Base-by-base conservation (phyloP, 2,888 invertebrate species). In the Epinotia brunnichana region DNA sequence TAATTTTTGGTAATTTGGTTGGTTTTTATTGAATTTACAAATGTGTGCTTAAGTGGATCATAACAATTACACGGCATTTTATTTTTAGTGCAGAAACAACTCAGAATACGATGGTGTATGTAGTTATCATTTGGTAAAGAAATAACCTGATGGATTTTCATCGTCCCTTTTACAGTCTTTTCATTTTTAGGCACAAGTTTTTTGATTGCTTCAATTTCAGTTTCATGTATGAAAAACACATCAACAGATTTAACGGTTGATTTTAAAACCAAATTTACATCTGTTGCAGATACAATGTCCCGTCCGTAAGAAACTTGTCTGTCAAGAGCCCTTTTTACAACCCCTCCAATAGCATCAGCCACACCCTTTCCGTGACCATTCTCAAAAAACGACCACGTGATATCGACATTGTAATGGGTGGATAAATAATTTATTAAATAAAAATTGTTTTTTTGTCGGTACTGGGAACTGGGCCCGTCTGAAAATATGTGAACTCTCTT, bases 291-390 rank as follows among this genome's bases (percentile, higher is more conserved):
- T 62, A 11, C 24, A 17, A 76, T 59, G 64, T 77, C 77, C 11
- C 44, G 19, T 21, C 75, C 76, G 51, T 70, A 76, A 11, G 70
- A 59, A 35, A 77, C 74, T 39, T 74, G 69, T 39, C 51, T 64
- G 35, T 74, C 74, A 15, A 74, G 63, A 62, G 15, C 13, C 35
- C 74, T 60, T n/a, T n/a, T n/a, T n/a, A n/a, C n/a, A n/a, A n/a
- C n/a, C n/a, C n/a, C n/a, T n/a, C n/a, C n/a, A n/a, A 76, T 75
- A 15, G 74, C 76, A 64, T 76, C 76, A 48, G 76, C 77, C 39
- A 41, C 41, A 2, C 41, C 10, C 39, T 77, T 75, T 24, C 76
- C 76, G 41, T 77, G 76, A 3, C 70, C 71, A 19, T 57, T 64
- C 69, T 78, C 76, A 44, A 54, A 75, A 74, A 74, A 77, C 44